Percentiles rank a stretch among this genome's conserved stretches.
Evolutionary conservation across 2,113 vertebrate genomes (phyloP).

Genomic region (Neotragus pygmaeus): DNA sequence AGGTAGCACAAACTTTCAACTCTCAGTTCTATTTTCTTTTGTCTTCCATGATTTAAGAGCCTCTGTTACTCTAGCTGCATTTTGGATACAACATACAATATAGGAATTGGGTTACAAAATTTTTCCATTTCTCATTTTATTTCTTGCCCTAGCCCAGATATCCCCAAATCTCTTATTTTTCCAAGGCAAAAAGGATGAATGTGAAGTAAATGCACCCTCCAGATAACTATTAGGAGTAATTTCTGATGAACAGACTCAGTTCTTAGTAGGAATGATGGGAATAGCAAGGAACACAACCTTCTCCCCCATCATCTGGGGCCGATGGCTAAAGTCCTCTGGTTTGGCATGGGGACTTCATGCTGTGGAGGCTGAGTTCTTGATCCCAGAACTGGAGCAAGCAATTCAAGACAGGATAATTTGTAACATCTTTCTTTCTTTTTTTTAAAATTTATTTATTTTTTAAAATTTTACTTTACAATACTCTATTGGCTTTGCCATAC

Average conservation of each 20-base stretch:
- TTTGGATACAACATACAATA: not conserved
- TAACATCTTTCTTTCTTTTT: too few species aligned
- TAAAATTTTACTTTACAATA: too few species aligned
- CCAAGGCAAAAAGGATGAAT: not conserved
- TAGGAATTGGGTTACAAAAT: not conserved
- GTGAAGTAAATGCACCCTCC: not conserved
- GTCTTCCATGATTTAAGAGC: not conserved
- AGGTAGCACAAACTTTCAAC: not conserved
- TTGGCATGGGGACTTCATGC: not conserved
- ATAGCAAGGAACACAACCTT: not conserved
- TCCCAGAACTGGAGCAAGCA: not conserved
- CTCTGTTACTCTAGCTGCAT: not conserved
- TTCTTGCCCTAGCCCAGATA: not conserved
- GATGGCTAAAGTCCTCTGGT: not conserved
- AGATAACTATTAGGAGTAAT: not conserved
- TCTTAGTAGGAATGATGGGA: not conserved
- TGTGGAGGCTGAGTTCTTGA: not conserved
- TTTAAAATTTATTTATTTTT: too few species aligned
- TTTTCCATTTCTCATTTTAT: not conserved
- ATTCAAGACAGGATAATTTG: not conserved
- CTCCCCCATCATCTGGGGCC: not conserved
- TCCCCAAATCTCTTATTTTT: not conserved
- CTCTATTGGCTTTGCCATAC: too few species aligned
- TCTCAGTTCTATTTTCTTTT: not conserved
- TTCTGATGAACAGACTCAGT: not conserved